These are phyloP conservation scores for Diarsia mendica DNA, from an alignment of 2,888 invertebrate genomes.

Conservation along the genomic window DNA sequence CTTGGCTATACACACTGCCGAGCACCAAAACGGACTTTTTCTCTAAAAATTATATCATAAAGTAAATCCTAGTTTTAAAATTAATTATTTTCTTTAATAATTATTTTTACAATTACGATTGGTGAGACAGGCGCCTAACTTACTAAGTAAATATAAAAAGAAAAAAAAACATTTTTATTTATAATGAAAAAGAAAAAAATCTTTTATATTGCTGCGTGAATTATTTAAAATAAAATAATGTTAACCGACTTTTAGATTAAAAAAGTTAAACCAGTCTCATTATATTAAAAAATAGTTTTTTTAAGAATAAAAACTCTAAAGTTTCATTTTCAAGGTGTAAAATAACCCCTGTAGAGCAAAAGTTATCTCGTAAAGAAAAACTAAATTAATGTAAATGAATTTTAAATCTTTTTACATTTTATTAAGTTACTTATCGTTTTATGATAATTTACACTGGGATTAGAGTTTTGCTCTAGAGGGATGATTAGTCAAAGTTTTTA, in stretches of 20 bases:
- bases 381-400: neutral
- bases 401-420: neutral
- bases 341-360: neutral
- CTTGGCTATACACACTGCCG: constrained; percentile 31
- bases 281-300: constrained; percentile 27
- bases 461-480: neutral
- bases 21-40: neutral
- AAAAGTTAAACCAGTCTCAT: constrained; percentile 61
- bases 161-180: neutral
- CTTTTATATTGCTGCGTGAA: constrained; percentile 8
- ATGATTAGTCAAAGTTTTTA: neutral
- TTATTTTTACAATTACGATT: constrained; percentile 47
- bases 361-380: neutral
- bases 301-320: neutral
- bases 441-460: neutral
- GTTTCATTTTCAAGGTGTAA: neutral
- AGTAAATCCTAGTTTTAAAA: constrained; percentile 26
- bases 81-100: constrained; percentile 26
- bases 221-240: neutral
- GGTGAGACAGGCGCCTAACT: constrained; percentile 63
- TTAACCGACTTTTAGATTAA: constrained; percentile 37
- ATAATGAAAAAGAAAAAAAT: constrained; percentile 22
- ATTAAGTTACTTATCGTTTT: neutral
- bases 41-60: neutral
- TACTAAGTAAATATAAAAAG: constrained; percentile 3